Base-by-base conservation (phyloP, 2,113 vertebrate genomes). In the Pleuronectes platessa region DNA sequence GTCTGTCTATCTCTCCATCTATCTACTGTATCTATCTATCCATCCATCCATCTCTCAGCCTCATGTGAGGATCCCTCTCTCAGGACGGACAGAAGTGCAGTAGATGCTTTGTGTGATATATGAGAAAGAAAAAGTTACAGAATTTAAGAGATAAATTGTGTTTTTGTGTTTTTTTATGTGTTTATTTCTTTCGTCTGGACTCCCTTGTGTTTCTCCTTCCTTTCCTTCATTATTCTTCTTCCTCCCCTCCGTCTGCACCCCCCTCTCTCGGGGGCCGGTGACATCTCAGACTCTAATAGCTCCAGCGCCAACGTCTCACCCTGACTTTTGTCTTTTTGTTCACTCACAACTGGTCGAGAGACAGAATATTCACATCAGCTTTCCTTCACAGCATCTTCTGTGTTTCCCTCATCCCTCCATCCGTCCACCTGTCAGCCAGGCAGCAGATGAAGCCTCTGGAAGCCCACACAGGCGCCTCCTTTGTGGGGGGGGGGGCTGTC, bases 201-300 rank as follows among this genome's bases (percentile, higher is more conserved):
- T 56, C 61, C 15, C 66, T n/a, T 42, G 9, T 24, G 58, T 23
- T 65, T 67, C 74, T 21, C 64, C 68, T 42, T 42, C 40, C 40
- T 42, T 42, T 13, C 40, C 40, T 42, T 42, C 40, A 15, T 53
- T 54, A 24, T 55, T 53, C 14, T 59, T 18, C 14, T 9, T 61
- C 47, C n/a, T 68, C 56, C 53, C 27, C 21, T 66, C 27, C 18
- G 0, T 14, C 64, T 23, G 4, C 18, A 2, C 21, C n/a, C 74
- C 6, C 5, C 58, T 67, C 4, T 2, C 54, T 8, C 2, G 2
- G 23, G 45, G 47, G 20, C 23, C 21, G 24, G 74, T 55, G 63
- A 73, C n/a, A 26, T 78, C 81, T 61, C 53, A 59, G 45, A 54
- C 72, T 37, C 63, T 80, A 76, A 86, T 80, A 64, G 42, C 69